Conservation (phyloP, 2,113 vertebrate species). For the Mirounga angustirostris region DNA sequence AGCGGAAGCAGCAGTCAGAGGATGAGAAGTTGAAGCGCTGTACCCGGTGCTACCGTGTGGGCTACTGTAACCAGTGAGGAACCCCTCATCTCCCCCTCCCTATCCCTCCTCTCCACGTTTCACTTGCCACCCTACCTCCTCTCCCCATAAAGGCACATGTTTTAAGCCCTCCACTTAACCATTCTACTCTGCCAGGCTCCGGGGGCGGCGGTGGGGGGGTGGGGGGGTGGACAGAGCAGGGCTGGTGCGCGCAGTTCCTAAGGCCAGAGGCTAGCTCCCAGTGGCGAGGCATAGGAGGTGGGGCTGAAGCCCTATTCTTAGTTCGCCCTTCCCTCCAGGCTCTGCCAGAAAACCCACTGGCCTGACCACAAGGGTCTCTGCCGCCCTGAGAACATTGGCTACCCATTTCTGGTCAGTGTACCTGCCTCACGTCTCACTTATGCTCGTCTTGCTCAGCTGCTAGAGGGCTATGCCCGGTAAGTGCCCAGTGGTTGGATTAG, state of each 20-base stretch:
- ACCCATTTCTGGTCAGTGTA: slow-evolving; percentile 96
- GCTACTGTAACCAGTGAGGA: slow-evolving; percentile 99
- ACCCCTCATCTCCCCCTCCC: not conserved
- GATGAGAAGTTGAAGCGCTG: slow-evolving; percentile 98
- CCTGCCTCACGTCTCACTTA: slow-evolving; percentile 96
- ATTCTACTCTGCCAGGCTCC: not conserved
- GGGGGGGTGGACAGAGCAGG: not conserved
- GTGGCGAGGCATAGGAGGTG: not conserved
- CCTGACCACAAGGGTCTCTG: slow-evolving; percentile 94
- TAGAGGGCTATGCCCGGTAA: slow-evolving; percentile 97
- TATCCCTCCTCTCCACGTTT: too few species aligned
- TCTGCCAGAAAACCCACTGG: slow-evolving; percentile 97
- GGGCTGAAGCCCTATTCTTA: not conserved
- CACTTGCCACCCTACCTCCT: not conserved
- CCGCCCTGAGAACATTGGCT: slow-evolving; percentile 95
- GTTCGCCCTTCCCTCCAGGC: slow-evolving; percentile 81
- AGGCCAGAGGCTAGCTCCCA: not conserved
- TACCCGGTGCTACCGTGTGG: slow-evolving; percentile 97
- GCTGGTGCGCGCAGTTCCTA: not conserved
- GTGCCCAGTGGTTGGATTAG: not conserved
- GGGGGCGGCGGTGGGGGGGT: not conserved
- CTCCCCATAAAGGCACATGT: not conserved
- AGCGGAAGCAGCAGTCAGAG: slow-evolving; percentile 94
- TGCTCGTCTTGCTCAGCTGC: slow-evolving; percentile 93
- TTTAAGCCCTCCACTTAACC: not conserved